Conservation (phyloP, 2,797 vertebrate genomes). For the Ispidina lecontei region DNA sequence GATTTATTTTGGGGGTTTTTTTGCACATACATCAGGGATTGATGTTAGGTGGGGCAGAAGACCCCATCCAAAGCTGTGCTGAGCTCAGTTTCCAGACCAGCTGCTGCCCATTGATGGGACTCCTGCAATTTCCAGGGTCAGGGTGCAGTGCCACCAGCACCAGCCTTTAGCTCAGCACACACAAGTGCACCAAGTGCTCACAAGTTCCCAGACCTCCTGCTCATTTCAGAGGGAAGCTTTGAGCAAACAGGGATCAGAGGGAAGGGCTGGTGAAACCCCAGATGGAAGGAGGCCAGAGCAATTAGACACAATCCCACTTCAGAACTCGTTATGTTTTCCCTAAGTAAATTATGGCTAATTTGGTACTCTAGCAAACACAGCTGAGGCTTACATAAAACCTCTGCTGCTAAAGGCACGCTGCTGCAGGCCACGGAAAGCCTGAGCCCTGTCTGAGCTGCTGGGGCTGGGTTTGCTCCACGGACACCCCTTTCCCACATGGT, state of each 20-base stretch:
- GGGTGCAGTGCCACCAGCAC: background rate
- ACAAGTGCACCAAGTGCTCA: background rate
- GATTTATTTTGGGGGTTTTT: too few species aligned
- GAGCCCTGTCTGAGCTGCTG: background rate
- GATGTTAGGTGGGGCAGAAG: background rate
- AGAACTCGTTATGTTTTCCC: background rate
- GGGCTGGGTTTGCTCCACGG: background rate
- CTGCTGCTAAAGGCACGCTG: background rate
- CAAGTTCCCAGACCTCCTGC: background rate
- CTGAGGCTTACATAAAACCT: background rate
- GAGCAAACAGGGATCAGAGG: background rate
- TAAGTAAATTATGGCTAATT: slow-evolving; percentile 19
- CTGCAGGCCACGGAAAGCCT: background rate
- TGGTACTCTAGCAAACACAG: slow-evolving; percentile 3
- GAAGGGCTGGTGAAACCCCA: slow-evolving; percentile 3
- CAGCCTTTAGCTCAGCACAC: background rate
- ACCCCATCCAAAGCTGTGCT: background rate
- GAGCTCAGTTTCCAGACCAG: background rate
- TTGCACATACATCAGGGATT: background rate
- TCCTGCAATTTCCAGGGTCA: background rate
- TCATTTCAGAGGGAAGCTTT: background rate
- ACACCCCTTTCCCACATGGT: background rate
- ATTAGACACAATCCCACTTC: background rate
- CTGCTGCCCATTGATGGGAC: background rate
- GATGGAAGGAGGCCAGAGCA: background rate